phyloP scores from a whole-genome alignment of 2,888 invertebrate species.

The Ischnura elegans region DNA sequence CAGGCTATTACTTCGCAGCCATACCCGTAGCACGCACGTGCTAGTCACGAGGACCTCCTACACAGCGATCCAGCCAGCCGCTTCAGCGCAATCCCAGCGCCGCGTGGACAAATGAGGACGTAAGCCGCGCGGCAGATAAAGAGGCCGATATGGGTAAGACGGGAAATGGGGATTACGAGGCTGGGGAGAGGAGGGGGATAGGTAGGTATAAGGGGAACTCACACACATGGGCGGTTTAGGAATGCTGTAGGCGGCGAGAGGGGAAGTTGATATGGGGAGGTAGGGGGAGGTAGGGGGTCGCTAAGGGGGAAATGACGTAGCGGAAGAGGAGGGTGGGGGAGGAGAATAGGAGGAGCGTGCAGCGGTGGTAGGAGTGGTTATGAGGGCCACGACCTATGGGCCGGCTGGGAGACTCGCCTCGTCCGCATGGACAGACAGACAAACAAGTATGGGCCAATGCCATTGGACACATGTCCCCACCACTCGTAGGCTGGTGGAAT shows the following conservation, averaged over 20 bases:
- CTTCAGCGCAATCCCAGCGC: not conserved
- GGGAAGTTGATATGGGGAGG: not conserved
- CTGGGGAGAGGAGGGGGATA: not conserved
- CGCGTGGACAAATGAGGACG: not conserved
- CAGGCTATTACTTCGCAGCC: no score
- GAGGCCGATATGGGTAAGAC: not conserved
- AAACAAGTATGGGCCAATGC: not conserved
- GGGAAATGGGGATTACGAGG: not conserved
- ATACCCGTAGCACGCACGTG: not conserved
- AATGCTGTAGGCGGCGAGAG: conserved; percentile 4
- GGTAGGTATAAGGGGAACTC: not conserved
- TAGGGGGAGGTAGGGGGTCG: not conserved
- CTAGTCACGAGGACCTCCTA: not conserved
- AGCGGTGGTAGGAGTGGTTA: not conserved
- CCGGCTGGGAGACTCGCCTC: not conserved
- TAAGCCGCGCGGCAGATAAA: not conserved
- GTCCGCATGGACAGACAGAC: conserved; percentile 15
- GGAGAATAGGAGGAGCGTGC: conserved; percentile 5
- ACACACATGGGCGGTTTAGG: conserved; percentile 27
- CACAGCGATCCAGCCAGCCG: not conserved
- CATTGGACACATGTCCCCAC: no score
- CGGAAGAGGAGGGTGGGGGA: not conserved
- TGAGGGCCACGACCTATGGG: conserved; percentile 49
- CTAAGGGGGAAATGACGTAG: not conserved
- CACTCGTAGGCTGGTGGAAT: no score